Percentiles rank a stretch among this genome's conserved stretches.
phyloP scores from a whole-genome alignment of 64 coral and sea anemone species.

The Pachyseris speciosa region DNA sequence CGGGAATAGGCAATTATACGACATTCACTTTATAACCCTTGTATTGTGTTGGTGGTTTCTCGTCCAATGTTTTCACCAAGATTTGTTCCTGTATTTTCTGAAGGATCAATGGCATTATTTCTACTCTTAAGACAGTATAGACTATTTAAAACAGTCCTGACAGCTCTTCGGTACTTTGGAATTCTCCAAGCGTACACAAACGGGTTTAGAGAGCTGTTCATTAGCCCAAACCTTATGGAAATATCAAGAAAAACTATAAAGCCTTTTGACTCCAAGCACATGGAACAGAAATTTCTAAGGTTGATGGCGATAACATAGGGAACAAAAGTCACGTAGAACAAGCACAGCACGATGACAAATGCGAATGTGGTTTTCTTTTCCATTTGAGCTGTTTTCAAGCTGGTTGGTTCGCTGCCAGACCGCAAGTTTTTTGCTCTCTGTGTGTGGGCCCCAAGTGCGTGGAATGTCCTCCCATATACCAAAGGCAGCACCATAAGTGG shows the following conservation, averaged over 20 bases:
- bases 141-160: neutral
- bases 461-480: neutral
- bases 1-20: too few relatives aligned
- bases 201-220: neutral
- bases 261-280: neutral
- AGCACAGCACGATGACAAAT: conserved; percentile 8
- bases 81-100: neutral
- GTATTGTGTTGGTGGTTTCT: neutral
- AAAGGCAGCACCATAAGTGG: neutral
- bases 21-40: too few relatives aligned
- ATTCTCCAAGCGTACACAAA: too few relatives aligned
- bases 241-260: neutral
- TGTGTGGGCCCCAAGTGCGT: neutral
- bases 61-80: neutral
- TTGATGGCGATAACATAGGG: neutral
- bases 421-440: neutral
- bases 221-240: neutral
- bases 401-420: neutral
- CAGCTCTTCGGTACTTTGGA: conserved; percentile 2
- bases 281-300: neutral
- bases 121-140: neutral
- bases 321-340: neutral
- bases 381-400: neutral
- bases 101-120: neutral
- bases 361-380: neutral